Percentiles rank a stretch among this genome's conserved stretches.
phyloP scores from a whole-genome alignment of 1,140 invertebrate species.

The Drosophila bifasciata region DNA sequence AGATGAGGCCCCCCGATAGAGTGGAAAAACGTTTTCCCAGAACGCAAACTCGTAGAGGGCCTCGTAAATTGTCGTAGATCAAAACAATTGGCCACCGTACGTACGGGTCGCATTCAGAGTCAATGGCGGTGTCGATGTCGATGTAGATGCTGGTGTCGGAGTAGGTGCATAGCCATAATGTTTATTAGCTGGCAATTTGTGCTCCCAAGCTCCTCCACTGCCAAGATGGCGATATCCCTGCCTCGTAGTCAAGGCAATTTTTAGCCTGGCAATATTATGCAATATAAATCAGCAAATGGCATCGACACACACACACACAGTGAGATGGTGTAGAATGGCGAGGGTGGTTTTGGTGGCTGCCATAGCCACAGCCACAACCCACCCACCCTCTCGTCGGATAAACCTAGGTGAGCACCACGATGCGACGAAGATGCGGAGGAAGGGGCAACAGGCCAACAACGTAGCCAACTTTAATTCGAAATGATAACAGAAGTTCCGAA shows the following conservation, averaged over 20 bases:
- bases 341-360: slow-evolving; percentile 7
- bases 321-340: slow-evolving; percentile 14
- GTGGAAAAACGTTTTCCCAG: slow-evolving; percentile 21
- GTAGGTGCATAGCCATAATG: slow-evolving; percentile 59
- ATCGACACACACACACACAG: slow-evolving; percentile 30
- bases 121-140: slow-evolving; percentile 7
- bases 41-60: slow-evolving; percentile 15
- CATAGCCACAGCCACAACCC: not conserved
- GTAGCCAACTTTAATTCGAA: slow-evolving; percentile 67
- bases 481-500: slow-evolving; percentile 77
- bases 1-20: slow-evolving; percentile 47
- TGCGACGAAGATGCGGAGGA: not conserved
- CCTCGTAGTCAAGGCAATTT: slow-evolving; percentile 52
- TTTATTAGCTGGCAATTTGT: slow-evolving; percentile 75
- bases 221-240: slow-evolving; percentile 52
- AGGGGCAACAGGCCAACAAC: slow-evolving; percentile 10
- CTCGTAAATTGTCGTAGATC: slow-evolving; percentile 73
- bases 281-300: slow-evolving; percentile 81
- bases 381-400: slow-evolving; percentile 13
- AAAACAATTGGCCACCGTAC: slow-evolving; percentile 63
- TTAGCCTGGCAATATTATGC: slow-evolving; percentile 71
- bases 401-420: slow-evolving; percentile 29
- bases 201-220: slow-evolving; percentile 11
- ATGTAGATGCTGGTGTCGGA: no score
- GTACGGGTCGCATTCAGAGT: not conserved